Conservation (phyloP, 2,888 invertebrate species). For the Leucozona laternaria region DNA sequence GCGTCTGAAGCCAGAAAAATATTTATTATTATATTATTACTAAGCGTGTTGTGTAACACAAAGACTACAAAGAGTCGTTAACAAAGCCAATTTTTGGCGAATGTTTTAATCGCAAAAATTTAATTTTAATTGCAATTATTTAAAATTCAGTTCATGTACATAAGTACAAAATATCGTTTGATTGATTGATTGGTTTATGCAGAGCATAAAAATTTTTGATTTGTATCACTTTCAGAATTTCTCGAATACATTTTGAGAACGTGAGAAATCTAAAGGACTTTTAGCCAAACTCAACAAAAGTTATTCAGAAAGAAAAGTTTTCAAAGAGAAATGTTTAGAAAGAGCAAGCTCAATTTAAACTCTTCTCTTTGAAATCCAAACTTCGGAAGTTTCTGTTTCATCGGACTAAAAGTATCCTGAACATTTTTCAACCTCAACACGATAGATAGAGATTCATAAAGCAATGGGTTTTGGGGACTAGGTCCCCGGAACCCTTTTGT, state of each 20-base stretch:
- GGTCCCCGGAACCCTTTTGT: constrained; percentile 57
- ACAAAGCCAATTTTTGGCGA: constrained; percentile 69
- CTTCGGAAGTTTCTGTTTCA: not conserved
- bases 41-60: constrained; percentile 18
- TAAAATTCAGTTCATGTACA: not conserved
- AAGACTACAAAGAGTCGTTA: constrained; percentile 22
- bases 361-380: not conserved
- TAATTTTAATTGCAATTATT: constrained; percentile 8
- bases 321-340: not conserved
- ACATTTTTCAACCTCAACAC: constrained; percentile 69
- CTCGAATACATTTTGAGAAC: constrained; percentile 69
- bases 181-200: constrained; percentile 20
- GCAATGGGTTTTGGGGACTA: constrained; percentile 32
- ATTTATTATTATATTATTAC: not conserved
- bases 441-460: constrained; percentile 40
- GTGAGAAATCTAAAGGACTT: constrained; percentile 37
- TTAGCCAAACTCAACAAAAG: constrained; percentile 24
- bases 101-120: constrained; percentile 27
- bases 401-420: constrained; percentile 20
- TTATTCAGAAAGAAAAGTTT: constrained; percentile 4
- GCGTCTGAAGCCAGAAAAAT: constrained; percentile 57
- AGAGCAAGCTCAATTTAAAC: constrained; percentile 22
- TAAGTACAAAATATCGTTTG: constrained; percentile 17
- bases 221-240: constrained; percentile 42
- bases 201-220: not conserved